phyloP scores from a whole-genome alignment of 2,888 invertebrate genomes.

The Heteromurus nitidus region DNA sequence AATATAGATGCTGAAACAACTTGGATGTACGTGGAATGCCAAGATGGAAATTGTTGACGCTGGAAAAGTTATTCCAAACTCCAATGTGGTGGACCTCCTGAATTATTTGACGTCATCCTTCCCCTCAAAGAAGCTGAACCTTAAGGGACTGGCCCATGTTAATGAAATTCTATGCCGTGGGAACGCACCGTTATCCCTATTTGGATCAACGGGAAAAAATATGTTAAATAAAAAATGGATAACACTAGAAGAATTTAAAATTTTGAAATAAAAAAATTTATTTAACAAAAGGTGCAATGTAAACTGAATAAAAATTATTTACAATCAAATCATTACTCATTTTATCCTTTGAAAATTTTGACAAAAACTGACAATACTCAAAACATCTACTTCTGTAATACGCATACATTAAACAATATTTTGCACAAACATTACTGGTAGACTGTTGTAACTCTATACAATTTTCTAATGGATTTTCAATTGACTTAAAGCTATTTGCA shows the following conservation, averaged over 20 bases:
- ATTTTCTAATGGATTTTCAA: slow-evolving; percentile 14
- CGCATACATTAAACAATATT: neutral
- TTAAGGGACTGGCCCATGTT: slow-evolving; percentile 4
- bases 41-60: neutral
- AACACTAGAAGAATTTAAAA: slow-evolving; percentile 11
- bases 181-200: slow-evolving; percentile 26
- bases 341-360: neutral
- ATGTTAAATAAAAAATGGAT: neutral
- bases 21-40: neutral
- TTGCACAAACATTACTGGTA: neutral
- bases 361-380: slow-evolving; percentile 14
- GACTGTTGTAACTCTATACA: slow-evolving; percentile 9
- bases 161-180: neutral
- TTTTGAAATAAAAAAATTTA: slow-evolving; percentile 5
- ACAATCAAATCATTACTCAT: slow-evolving; percentile 28
- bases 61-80: neutral
- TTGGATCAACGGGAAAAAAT: slow-evolving; percentile 28
- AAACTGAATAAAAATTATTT: slow-evolving; percentile 13
- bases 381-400: slow-evolving; percentile 1
- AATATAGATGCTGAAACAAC: neutral
- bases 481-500: neutral
- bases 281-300: no score
- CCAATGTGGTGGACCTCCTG: slow-evolving; percentile 23
- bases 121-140: neutral
- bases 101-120: neutral